A percentile compares a stretch with the other conserved stretches of the same genome.
These are phyloP conservation scores for Hydrozoanthus tunicans DNA, from an alignment of 64 coral and sea anemone genomes.

Conservation along the genomic window DNA sequence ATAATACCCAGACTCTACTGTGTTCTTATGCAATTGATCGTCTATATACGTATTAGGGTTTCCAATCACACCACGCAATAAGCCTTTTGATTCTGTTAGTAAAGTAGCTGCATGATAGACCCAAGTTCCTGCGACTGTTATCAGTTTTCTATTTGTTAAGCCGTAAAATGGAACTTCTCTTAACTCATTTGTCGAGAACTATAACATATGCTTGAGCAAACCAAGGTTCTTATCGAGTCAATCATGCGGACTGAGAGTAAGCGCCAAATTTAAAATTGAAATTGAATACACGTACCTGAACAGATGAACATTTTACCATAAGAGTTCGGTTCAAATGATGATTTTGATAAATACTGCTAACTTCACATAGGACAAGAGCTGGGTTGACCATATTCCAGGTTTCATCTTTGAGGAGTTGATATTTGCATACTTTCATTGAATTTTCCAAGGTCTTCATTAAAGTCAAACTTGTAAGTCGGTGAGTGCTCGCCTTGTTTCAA, in stretches of 20 bases:
- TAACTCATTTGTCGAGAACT: slow-evolving; percentile 29
- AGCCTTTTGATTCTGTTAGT: background rate
- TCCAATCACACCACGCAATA: background rate
- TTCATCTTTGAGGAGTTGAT: background rate
- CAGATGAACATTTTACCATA: background rate
- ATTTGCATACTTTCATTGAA: background rate
- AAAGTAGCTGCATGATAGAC: background rate
- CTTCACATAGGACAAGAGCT: slow-evolving; percentile 9
- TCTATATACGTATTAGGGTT: background rate
- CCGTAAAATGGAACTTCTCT: slow-evolving; percentile 11
- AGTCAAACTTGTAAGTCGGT: slow-evolving; percentile 1
- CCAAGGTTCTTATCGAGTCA: slow-evolving; percentile 11
- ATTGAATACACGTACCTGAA: slow-evolving; percentile 26
- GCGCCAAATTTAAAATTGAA: slow-evolving; percentile 14
- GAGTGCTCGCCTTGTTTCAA: slow-evolving; percentile 19
- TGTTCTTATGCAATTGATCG: background rate
- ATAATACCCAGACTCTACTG: slow-evolving; percentile 34
- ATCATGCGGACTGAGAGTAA: slow-evolving; percentile 7
- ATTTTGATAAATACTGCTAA: slow-evolving; percentile 9
- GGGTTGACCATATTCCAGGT: background rate
- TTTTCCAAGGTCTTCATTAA: background rate
- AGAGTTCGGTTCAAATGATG: slow-evolving; percentile 23
- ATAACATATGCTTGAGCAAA: background rate
- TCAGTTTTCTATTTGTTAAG: slow-evolving; percentile 13
- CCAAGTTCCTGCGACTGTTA: background rate